Evolutionary conservation across 1,140 invertebrate genomes (phyloP).

Genomic region (Leptoteleia sp.): DNA sequence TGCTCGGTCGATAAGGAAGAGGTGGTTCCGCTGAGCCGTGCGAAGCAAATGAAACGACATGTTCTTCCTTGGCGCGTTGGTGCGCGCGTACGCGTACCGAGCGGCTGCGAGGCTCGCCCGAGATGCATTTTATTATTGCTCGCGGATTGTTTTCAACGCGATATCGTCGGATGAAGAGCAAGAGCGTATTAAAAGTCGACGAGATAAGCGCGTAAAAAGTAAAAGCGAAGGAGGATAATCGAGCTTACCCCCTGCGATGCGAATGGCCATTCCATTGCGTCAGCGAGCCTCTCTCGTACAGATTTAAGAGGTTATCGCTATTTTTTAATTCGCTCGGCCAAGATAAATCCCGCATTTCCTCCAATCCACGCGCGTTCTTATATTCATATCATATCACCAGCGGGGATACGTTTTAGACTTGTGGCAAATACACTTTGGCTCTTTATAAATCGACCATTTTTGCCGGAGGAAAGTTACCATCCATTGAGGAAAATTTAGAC

Average conservation of each 20-base stretch:
- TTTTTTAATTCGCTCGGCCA: constrained; percentile 54
- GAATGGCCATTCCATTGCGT: constrained; percentile 66
- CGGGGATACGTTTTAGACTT: constrained; percentile 20
- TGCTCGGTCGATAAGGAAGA: constrained; percentile 23
- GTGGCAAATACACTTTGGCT: constrained; percentile 6
- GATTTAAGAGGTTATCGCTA: constrained; percentile 65
- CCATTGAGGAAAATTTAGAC: too few relatives aligned
- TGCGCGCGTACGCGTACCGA: too few relatives aligned
- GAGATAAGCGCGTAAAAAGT: constrained; percentile 31
- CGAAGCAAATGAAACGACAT: too few relatives aligned
- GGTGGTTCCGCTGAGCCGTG: too few relatives aligned
- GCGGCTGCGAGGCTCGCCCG: too few relatives aligned
- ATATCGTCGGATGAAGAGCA: constrained; percentile 27
- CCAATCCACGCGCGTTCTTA: constrained; percentile 39
- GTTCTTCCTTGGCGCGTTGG: too few relatives aligned
- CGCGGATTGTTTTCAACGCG: constrained; percentile 36
- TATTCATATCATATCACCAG: constrained; percentile 41
- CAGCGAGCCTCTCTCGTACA: constrained; percentile 47
- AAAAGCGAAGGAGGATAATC: too few relatives aligned
- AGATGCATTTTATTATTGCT: constrained; percentile 20
- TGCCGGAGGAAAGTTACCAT: too few relatives aligned
- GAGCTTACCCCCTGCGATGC: constrained; percentile 68
- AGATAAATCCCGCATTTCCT: constrained; percentile 58
- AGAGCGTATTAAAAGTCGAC: constrained; percentile 28
- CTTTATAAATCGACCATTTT: too few relatives aligned